These are phyloP conservation scores for Chironomus tepperi DNA, from an alignment of 1,140 invertebrate species.

Conservation along the genomic window DNA sequence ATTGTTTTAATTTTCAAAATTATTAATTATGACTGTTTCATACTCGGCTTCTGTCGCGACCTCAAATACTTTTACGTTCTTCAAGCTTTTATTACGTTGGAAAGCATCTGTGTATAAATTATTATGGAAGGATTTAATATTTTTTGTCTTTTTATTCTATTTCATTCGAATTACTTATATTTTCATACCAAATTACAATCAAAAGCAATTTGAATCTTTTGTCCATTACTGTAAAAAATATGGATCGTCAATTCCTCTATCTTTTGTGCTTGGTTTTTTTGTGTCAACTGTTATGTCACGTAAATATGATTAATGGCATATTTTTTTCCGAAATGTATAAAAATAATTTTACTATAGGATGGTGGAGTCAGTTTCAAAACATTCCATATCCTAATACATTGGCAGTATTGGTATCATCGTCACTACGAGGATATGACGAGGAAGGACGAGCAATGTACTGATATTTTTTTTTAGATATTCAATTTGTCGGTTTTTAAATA, in stretches of 20 bases:
- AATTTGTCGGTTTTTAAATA: too few species aligned
- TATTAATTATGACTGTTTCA: not conserved
- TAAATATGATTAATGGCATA: too few species aligned
- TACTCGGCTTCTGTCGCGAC: not conserved
- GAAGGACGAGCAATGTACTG: constrained; percentile 63
- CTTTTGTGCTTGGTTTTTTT: constrained; percentile 68
- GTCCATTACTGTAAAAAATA: constrained; percentile 58
- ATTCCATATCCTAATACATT: constrained; percentile 52
- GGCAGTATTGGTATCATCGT: constrained; percentile 57
- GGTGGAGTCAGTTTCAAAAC: constrained; percentile 57
- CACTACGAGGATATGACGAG: constrained; percentile 54
- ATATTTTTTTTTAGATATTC: too few species aligned
- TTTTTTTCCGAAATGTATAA: too few species aligned
- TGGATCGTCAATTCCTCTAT: constrained; percentile 58
- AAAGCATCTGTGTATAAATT: constrained; percentile 92
- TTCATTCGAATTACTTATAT: constrained; percentile 77
- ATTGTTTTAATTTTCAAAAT: too few species aligned
- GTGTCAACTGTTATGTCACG: constrained; percentile 54
- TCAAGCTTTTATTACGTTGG: constrained; percentile 58
- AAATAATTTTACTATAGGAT: constrained; percentile 64
- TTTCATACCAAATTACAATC: constrained; percentile 61
- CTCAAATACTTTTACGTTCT: not conserved
- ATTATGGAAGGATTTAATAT: constrained; percentile 83
- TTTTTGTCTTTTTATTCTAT: constrained; percentile 75
- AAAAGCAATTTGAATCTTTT: constrained; percentile 61